Evolutionary conservation across 2,113 vertebrate species (phyloP), one percentile per base, ranked within the genome.

Genomic region (Chelonoidis abingdonii): DNA sequence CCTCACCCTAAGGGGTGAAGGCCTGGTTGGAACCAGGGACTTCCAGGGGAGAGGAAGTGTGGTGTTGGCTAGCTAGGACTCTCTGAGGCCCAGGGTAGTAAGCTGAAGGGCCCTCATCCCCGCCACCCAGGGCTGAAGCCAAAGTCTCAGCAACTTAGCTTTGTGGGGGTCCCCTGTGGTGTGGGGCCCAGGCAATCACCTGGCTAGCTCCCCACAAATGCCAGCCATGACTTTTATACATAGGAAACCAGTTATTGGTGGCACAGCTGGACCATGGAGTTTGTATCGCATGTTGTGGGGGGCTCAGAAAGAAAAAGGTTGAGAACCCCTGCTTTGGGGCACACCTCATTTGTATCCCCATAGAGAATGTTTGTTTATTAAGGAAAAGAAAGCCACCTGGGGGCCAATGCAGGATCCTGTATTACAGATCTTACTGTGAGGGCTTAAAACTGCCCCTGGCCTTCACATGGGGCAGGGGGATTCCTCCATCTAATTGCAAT

Each of bases 281-380:
- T 21, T 54, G 22, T 54, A 54, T 54, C 22, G 21, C 53, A 54
- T 54, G 53, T 54, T 54, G 53, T 3, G 21, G 53, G 19, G 21
- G 21, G 21, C 53, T 54, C 53, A 54, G 17, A 53, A 22, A 54
- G 21, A 54, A 9, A 54, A 54, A 22, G 53, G 53, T 22, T 54
- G 21, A 54, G 53, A 54, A 22, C 21, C 53, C 53, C 53, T 54
- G 25, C 5, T 16, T 83, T 54, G 38, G 56, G 81, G 90, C 31
- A 80, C 0, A 10, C 4, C 17, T 95, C 10, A 0, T 10, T 88
- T 0, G 0, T n/a, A 25, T 54, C 1, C 0, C 86, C 6, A 44
- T 21, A 69, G 17, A 69, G 35, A 38, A 38, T 41, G 35, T 62
- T 19, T 80, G n/a, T 24, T 57, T n/a, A n/a, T 31, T 11, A n/a